These are phyloP conservation scores for Acronicta psi DNA, from an alignment of 2,888 invertebrate species.

Conservation along the genomic window DNA sequence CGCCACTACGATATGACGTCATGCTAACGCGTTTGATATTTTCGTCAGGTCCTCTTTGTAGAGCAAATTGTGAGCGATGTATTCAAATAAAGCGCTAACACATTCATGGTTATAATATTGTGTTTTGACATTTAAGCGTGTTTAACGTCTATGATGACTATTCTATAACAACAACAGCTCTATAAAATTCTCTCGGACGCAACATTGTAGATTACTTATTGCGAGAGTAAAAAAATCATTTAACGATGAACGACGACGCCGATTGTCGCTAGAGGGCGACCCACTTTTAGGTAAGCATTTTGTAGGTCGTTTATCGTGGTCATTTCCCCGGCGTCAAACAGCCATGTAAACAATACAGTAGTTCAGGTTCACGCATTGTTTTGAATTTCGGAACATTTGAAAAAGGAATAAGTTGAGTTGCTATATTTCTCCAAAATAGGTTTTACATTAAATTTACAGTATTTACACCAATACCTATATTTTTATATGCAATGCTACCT, in stretches of 20 bases:
- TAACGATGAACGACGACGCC: constrained; percentile 56
- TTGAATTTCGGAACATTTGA: constrained; percentile 5
- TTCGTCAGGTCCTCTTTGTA: constrained; percentile 36
- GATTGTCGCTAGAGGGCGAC: constrained; percentile 72
- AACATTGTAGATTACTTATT: constrained; percentile 53
- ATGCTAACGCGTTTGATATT: constrained; percentile 39
- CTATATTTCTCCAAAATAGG: too few relatives aligned
- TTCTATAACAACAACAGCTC: constrained; percentile 24
- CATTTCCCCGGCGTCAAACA: constrained; percentile 69
- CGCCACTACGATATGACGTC: constrained; percentile 49
- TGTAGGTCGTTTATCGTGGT: constrained; percentile 81
- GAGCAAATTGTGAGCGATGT: constrained; percentile 14
- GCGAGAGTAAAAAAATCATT: constrained; percentile 64
- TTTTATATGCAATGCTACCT: not conserved
- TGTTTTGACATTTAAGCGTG: constrained; percentile 17
- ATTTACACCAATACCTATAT: too few relatives aligned
- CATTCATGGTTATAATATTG: constrained; percentile 11
- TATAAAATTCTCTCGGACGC: constrained; percentile 41
- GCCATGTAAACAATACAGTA: constrained; percentile 45
- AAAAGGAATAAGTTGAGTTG: too few relatives aligned
- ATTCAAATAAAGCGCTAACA: constrained; percentile 16
- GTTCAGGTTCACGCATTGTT: constrained; percentile 37
- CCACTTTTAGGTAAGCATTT: constrained; percentile 79
- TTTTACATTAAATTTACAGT: too few relatives aligned
- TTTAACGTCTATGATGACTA: constrained; percentile 18